Base-by-base conservation (phyloP, 2,113 vertebrate species). In the Apeltes quadracus region DNA sequence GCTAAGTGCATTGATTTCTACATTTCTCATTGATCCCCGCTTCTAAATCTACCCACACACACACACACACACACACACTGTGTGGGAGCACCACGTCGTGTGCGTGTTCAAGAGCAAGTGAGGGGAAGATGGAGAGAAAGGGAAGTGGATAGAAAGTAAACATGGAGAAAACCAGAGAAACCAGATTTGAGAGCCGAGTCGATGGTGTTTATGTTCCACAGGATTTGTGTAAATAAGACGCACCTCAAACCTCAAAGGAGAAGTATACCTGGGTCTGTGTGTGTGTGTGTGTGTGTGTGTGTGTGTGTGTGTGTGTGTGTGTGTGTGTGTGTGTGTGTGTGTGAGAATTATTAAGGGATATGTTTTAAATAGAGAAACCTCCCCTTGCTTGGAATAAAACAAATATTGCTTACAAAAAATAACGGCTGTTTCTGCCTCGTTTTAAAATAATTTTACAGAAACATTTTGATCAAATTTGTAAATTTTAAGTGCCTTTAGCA, bases 1-100 rank as follows among this genome's bases (percentile, higher is more conserved):
- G 95, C 95, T 95, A 95, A 95, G 95, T 95, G 95, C 95, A 97
- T 97, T 95, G 96, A 97, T 97, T 97, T 96, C 95, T 96, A 95
- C 96, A 95, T 97, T 97, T 96, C 96, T 95, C 95, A 97, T 97
- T 96, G 96, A 97, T 96, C 95, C 94, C 73, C 32, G 72, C 94
- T 95, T 95, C 95, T 97, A 96, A 96, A 97, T 97, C 95, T 96
- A 94, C 94, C 94, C 91, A 89, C 92, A 91, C 91, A 85, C 85
- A 82, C 75, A n/a, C 71, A 36, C 68, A 54, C 54, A 61, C 57
- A 51, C 64, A 83, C 62, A 55, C 54, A 83, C 63, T 83, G 83
- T 76, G 69, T 75, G 69, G 85, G 63, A 85, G 78, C 77, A 64
- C 51, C 55, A 57, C 18, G 23, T 74, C 22, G 68, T 65, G 53